phyloP scores from a whole-genome alignment of 1,140 invertebrate genomes.

The Drosophila eugracilis region DNA sequence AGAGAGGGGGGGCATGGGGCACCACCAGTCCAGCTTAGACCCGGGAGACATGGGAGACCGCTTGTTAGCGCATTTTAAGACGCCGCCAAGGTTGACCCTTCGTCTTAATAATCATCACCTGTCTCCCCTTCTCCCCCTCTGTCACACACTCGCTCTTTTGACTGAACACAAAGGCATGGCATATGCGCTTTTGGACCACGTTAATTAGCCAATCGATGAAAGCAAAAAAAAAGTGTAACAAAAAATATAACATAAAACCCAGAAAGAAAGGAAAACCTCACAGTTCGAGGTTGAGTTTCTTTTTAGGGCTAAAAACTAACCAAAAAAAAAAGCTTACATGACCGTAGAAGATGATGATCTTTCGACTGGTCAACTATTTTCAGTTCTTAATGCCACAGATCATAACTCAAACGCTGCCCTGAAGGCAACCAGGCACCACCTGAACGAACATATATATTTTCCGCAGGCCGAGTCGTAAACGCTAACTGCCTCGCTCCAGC shows the following conservation, averaged over 20 bases:
- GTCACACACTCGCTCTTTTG: neutral
- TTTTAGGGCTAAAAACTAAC: too few relatives aligned
- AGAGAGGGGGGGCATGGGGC: neutral
- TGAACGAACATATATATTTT: neutral
- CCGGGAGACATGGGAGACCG: constrained; percentile 51
- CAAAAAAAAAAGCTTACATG: neutral
- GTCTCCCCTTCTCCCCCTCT: too few relatives aligned
- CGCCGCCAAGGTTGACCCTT: constrained; percentile 44
- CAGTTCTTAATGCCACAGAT: constrained; percentile 1
- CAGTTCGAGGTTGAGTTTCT: neutral
- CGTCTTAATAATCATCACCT: constrained; percentile 51
- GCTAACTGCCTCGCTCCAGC: constrained; percentile 49
- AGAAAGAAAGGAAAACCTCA: constrained; percentile 6
- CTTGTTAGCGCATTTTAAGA: constrained; percentile 74
- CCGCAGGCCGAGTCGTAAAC: constrained; percentile 57
- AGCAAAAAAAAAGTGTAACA: neutral
- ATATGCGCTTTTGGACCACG: constrained; percentile 53
- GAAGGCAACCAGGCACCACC: too few relatives aligned
- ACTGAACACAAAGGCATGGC: constrained; percentile 24
- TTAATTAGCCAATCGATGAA: constrained; percentile 55
- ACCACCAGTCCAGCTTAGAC: too few relatives aligned
- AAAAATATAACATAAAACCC: constrained; percentile 13
- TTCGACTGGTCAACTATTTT: constrained; percentile 5
- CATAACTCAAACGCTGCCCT: constrained; percentile 4
- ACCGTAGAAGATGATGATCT: constrained; percentile 2